Base-by-base conservation (phyloP, 2,888 invertebrate genomes). In the Trichopria drosophilae region DNA sequence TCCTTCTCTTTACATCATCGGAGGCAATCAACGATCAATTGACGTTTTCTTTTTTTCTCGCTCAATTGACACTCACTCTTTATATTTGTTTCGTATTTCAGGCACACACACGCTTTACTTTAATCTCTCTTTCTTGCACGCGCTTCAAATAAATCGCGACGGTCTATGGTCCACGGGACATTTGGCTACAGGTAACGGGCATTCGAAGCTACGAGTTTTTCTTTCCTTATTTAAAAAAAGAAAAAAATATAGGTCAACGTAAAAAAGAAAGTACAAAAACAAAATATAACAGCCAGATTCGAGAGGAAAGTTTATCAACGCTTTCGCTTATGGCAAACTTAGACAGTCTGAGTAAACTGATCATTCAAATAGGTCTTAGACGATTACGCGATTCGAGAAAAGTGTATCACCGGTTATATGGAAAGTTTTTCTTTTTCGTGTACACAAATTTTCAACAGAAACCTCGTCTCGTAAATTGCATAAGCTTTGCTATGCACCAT, bases 171-270 rank as follows among this genome's bases (percentile, higher is more conserved):
- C 66, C 68, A 65, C 67, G 66, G 65, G 68, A 71, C 67, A 68
- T 73, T 72, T 73, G 73, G 71, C 71, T 72, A 68, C 62, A 64
- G 63, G 64, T 67, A 70, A 69, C 67, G 34, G 48, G 42, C 48
- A 48, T 41, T 37, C 42, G 37, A 55, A 49, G 42, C 44, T 55
- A 50, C 44, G 36, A 47, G 31, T 9, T 24, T 24, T 24, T 24
- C 7, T 24, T 24, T 24, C 6, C 24, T 24, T 24, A 24, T 24
- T 6, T 6, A 6, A 24, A 24, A 24, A 47, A 42, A 40, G 40
- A 53, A 53, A 32, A 46, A 48, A 45, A 26, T 32, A 35, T 36
- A 44, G 31, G 46, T 35, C 22, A 41, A 43, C 41, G 36, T 31
- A 52, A 32, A 37, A 36, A 26, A 32, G 49, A 43, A 51, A 42